Evolutionary conservation across 1,140 invertebrate species (phyloP), one percentile per base, ranked within the genome.

Genomic region (Drosophila ohnishii): DNA sequence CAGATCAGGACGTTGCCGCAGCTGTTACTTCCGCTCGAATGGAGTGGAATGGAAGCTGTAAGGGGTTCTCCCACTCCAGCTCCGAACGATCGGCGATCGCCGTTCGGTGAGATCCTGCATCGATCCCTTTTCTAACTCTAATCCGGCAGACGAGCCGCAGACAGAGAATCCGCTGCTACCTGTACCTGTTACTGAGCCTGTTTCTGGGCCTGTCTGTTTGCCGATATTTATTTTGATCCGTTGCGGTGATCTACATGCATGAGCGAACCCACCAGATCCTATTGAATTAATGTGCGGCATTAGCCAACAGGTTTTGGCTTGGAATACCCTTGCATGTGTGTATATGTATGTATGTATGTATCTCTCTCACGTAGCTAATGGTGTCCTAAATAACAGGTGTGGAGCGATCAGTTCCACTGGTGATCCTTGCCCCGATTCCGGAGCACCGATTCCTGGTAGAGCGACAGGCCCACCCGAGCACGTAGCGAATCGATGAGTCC

Each of bases 311-410:
- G 81, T 85, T 84, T 70, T 35, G 45, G 79, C 47, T 45, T 9
- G 34, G 35, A 0, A 28, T 8, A 25, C 45, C 13, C 30, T 14
- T 37, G 9, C 25, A 14, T 10, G 25, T 19, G 34, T 10, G 5
- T 19, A 8, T 57, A 11, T 22, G 19, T 19, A 19, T 22, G 2
- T 57, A 11, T 22, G 19, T 19, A 19, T 22, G 2, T 11, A 35
- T 48, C 57, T 48, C 67, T 53, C 79, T 78, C 81, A 82, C 34
- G 66, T 51, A 55, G 45, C 82, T 67, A 78, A 86, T 85, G 53
- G 75, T 78, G 82, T 75, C 71, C 76, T 50, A 87, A 81, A 87
- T 87, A 87, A 87, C 83, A 87, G 83, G 83, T 87, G 83, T 87
- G 63, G 83, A 60, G 63, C 79, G 83, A 87, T 87, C 72, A 78